Evolutionary conservation across 2,888 invertebrate genomes (phyloP), one percentile per base, ranked within the genome.

Genomic region (Penaeus monodon): DNA sequence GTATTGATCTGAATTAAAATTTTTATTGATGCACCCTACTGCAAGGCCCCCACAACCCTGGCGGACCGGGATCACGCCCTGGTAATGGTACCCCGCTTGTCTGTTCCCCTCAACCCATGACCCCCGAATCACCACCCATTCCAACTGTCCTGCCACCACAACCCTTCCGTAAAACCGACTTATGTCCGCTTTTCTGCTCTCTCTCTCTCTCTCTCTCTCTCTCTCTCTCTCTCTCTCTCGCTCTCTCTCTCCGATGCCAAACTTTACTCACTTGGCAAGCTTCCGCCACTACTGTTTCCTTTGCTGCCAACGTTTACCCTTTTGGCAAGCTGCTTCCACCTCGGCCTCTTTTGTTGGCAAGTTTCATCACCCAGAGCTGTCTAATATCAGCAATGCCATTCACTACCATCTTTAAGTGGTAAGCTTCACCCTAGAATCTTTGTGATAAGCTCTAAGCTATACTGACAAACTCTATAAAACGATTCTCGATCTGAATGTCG

Each of bases 241-340:
- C 73, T 65, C 84, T 66, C 81, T 81, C 70, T 70, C 86, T 76
- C 10, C 76, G 44, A 57, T 85, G 44, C 63, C 81, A 49, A 29
- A 24, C 29, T 49, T 73, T 77, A 68, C 80, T 76, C 80, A 27
- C 81, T 77, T 27, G 66, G 66, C 90, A 20, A 87, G 77, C 83
- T 80, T 86, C 82, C 82, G 76, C 90, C 89, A 77, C 64, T 70
- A 82, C 86, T 64, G 38, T 64, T 64, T 49, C 29, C 57, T 44
- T 24, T 57, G n/a, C 65, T 66, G 24, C 66, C 57, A n/a, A 17
- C 38, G 88, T 78, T 84, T 85, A 86, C 79, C 81, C 78, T 90
- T 88, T 77, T 64, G 68, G 81, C 88, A 63, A n/a, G 24, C 73
- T 76, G 8, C n/a, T 57, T 66, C 33, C 78, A 33, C 81, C 33